These are phyloP conservation scores for Nesidiocoris tenuis DNA, from an alignment of 2,888 invertebrate species.

Conservation along the genomic window DNA sequence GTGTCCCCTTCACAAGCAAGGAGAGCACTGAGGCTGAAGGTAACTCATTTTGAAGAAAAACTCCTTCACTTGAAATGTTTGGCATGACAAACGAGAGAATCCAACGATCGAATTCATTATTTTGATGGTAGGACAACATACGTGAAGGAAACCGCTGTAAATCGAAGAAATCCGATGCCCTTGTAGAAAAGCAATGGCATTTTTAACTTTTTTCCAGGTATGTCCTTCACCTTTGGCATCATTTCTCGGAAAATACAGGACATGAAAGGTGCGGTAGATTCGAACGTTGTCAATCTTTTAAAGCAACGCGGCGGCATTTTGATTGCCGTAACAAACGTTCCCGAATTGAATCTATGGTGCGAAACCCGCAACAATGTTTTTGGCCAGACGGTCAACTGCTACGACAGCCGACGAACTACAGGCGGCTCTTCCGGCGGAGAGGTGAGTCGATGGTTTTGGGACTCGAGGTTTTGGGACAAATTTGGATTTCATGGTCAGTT, in stretches of 20 bases:
- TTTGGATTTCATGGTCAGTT: too few relatives aligned
- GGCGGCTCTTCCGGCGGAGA: slow-evolving; percentile 95
- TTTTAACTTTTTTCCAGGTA: slow-evolving; percentile 50
- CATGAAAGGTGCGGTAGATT: slow-evolving; percentile 68
- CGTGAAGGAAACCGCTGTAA: too few relatives aligned
- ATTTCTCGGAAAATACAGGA: slow-evolving; percentile 59
- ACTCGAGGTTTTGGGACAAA: background rate
- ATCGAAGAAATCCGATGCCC: too few relatives aligned
- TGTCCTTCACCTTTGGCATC: slow-evolving; percentile 70
- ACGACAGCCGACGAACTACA: slow-evolving; percentile 75
- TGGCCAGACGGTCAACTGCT: slow-evolving; percentile 89
- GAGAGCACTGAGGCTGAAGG: slow-evolving; percentile 81
- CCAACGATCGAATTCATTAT: too few relatives aligned
- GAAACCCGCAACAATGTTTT: slow-evolving; percentile 86
- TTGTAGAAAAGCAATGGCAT: too few relatives aligned
- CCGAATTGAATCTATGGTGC: slow-evolving; percentile 90
- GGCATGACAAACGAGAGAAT: too few relatives aligned
- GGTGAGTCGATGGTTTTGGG: slow-evolving; percentile 48
- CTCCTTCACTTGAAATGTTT: too few relatives aligned
- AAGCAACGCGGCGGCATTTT: slow-evolving; percentile 82
- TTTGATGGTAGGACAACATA: too few relatives aligned
- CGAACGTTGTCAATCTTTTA: slow-evolving; percentile 71
- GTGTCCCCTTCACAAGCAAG: slow-evolving; percentile 90
- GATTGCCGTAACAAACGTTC: slow-evolving; percentile 84
- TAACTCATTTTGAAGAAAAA: slow-evolving; percentile 41